A percentile compares a stretch with the other conserved stretches of the same genome.
phyloP scores from a whole-genome alignment of 1,140 invertebrate species.

The Melipona quadrifasciata region DNA sequence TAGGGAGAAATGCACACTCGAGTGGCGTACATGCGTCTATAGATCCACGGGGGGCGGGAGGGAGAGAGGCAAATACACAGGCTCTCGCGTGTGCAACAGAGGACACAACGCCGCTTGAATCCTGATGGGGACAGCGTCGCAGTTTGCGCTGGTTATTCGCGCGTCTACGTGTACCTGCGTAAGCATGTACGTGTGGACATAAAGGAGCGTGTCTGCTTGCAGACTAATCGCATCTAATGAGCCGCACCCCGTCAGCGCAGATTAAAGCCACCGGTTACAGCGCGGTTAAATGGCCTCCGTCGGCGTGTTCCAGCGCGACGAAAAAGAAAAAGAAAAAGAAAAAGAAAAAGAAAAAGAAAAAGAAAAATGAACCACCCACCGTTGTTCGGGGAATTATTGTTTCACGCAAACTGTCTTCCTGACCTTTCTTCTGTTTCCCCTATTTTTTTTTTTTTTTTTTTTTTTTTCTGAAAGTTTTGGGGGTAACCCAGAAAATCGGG shows the following conservation, averaged over 20 bases:
- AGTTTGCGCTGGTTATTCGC: slow-evolving; percentile 55
- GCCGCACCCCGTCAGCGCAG: slow-evolving; percentile 64
- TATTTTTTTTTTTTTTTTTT: background rate
- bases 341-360: too few species aligned
- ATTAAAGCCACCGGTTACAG: slow-evolving; percentile 68
- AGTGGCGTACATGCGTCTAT: background rate
- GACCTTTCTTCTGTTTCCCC: background rate
- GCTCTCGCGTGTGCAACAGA: slow-evolving; percentile 27
- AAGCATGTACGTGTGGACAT: slow-evolving; percentile 48
- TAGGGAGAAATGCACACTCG: background rate
- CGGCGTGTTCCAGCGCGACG: background rate
- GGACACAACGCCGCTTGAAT: slow-evolving; percentile 49
- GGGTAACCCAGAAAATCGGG: too few species aligned
- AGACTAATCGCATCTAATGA: slow-evolving; percentile 75
- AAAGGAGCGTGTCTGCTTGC: slow-evolving; percentile 60
- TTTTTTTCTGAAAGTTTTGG: too few species aligned
- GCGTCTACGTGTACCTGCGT: slow-evolving; percentile 34
- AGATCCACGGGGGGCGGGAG: background rate
- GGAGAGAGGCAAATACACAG: background rate
- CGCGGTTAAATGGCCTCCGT: slow-evolving; percentile 54
- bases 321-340: background rate
- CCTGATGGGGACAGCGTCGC: slow-evolving; percentile 54
- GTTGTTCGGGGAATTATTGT: slow-evolving; percentile 10
- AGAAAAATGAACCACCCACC: background rate
- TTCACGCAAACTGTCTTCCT: background rate